These are phyloP conservation scores for Trichechus manatus DNA, from an alignment of 2,113 vertebrate species.

Conservation along the genomic window DNA sequence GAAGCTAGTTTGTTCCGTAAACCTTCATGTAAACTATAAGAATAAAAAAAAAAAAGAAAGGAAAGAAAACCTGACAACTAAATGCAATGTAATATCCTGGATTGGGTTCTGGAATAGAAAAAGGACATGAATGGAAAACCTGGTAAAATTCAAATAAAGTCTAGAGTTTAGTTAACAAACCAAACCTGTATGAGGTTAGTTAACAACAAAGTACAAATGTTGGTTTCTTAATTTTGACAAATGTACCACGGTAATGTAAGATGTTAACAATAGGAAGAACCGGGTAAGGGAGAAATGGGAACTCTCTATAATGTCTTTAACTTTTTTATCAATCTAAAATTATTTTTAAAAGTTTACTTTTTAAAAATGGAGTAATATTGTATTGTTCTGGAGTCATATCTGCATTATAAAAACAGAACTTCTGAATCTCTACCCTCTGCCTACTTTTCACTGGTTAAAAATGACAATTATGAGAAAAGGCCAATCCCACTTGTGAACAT, in stretches of 20 bases:
- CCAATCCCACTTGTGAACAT: not conserved
- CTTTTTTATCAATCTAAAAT: constrained; percentile 26
- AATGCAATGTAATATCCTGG: not conserved
- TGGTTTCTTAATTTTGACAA: not conserved
- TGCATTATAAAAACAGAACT: not conserved
- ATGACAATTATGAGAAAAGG: not conserved
- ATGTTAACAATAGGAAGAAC: not conserved
- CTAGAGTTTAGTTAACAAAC: not conserved
- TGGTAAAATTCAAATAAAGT: not conserved
- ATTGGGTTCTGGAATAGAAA: not conserved
- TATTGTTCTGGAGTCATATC: not conserved
- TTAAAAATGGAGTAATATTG: not conserved
- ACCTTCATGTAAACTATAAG: no score
- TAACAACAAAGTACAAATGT: not conserved
- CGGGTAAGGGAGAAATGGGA: not conserved
- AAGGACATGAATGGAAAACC: not conserved
- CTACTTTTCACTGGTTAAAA: not conserved
- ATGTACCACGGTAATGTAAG: not conserved
- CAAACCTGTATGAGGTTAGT: not conserved
- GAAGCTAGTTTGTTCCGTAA: no score
- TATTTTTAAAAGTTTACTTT: not conserved
- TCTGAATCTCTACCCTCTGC: not conserved
- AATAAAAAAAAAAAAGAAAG: no score
- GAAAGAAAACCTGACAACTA: not conserved
- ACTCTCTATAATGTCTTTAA: not conserved